Base-by-base conservation (phyloP, 2,113 vertebrate species). In the Emydocephalus ijimae region DNA sequence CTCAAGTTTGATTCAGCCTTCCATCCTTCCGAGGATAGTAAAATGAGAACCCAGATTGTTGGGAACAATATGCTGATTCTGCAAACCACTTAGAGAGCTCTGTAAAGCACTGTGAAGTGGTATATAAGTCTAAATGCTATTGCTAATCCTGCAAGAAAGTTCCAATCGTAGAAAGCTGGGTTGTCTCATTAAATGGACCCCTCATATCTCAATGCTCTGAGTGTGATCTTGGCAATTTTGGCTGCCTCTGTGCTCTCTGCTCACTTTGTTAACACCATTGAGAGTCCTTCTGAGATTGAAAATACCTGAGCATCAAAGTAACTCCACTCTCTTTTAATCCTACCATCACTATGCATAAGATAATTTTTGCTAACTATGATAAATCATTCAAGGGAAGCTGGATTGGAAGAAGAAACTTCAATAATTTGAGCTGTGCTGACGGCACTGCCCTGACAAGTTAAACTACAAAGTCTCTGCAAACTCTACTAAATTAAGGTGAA, bases 161-260 rank as follows among this genome's bases (percentile, higher is more conserved):
- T 12, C 23, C 43, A 29, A 11, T 59, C 10, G 5, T 56, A 20
- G 18, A 55, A 88, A 54, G 29, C 55, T 55, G 52, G 52, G 11
- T 39, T 59, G 34, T 23, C 21, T 39, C 21, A 43, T 81, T 90
- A 55, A 54, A 29, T 85, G 54, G 50, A 34, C 52, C 56, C 34
- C 52, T 55, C 74, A 85, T 29, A 55, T 45, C 52, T 39, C 52
- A 55, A 91, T 56, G 34, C 52, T 56, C 34, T n/a, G 15, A 85
- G 90, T 91, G 92, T 92, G 93, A 92, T 96, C 95, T 95, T 96
- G 93, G 95, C 87, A 64, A 91, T 96, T 96, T 96, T 94, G 91
- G 94, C 95, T 96, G 94, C 88, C 89, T 95, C 95, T 96, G 93
- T 94, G 94, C 94, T 91, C 92, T 96, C 93, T 94, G 95, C 93